Evolutionary conservation across 1,140 invertebrate genomes (phyloP), one percentile per base, ranked within the genome.

Genomic region (Drosophila mauritiana): DNA sequence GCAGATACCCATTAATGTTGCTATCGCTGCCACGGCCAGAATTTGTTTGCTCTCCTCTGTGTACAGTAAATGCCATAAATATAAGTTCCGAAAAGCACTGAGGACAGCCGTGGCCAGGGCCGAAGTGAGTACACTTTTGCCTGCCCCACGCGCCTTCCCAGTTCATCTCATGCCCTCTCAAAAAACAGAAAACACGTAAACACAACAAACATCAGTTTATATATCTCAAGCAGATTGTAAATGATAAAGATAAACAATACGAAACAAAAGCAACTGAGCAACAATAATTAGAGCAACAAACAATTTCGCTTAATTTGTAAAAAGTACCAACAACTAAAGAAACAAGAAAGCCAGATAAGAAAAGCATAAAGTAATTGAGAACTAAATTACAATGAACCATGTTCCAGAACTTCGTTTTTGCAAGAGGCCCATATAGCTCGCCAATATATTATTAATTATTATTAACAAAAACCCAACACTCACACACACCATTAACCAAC

Each of bases 371-470:
- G 49, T 68, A 53, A 65, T 43, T 58, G 73, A 68, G 61, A 77
- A 77, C 45, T 54, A 69, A 77, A 69, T 69, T 51, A 62, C 52
- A 72, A 81, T 62, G 72, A 62, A 88, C 48, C 78, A 86, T 91
- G 88, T 80, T 90, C 80, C 79, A 90, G 83, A 86, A 92, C 92
- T 92, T 92, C 92, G 92, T 92, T 92, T 92, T 92, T 92, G 92
- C 92, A 92, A 92, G 92, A 92, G 91, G 92, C 92, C 92, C 92
- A 92, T 92, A 92, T 92, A 92, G 92, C 92, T 92, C 92, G 92
- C 92, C 92, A 92, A 92, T 92, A 92, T 91, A 91, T 78, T 84
- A 79, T 90, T 78, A 89, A 91, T 77, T 88, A 77, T 83, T 88
- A 86, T 85, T 85, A 83, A 72, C 65, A 76, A 58, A 61, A 57